Percentiles rank a stretch among this genome's conserved stretches.
Evolutionary conservation across 2,797 vertebrate genomes (phyloP).

Genomic region (Odontamblyopus lacepedii): DNA sequence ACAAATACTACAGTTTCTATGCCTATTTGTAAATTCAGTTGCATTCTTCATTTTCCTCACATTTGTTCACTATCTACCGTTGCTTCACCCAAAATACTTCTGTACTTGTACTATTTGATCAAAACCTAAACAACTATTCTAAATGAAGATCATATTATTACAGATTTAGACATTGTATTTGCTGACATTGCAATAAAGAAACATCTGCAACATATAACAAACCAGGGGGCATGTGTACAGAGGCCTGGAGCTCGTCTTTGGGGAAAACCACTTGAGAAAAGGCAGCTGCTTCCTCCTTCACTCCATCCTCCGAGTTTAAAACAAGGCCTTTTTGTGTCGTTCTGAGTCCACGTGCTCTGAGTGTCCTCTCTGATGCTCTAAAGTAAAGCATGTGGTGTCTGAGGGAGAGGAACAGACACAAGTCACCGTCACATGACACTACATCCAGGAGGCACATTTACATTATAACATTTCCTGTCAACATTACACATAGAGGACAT

Average conservation of each 20-base stretch:
- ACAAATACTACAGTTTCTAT: no score
- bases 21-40: no score
- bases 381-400: slow-evolving; percentile 37
- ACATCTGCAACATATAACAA: neutral
- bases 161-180: neutral
- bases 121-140: neutral
- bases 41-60: no score
- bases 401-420: neutral
- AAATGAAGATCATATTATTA: neutral
- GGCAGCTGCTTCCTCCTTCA: slow-evolving; percentile 34
- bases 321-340: slow-evolving; percentile 8
- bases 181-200: neutral
- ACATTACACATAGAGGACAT: neutral
- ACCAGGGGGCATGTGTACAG: neutral
- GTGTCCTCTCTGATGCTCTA: neutral
- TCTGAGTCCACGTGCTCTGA: neutral
- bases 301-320: slow-evolving; percentile 4
- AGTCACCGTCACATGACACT: neutral
- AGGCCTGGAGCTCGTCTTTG: slow-evolving; percentile 4
- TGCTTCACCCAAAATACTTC: no score
- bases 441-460: neutral
- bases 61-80: no score
- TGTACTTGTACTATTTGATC: neutral
- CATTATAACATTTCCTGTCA: neutral
- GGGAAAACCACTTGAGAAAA: slow-evolving; percentile 9